These are phyloP conservation scores for Ia io DNA, from an alignment of 2,113 vertebrate species.

Conservation along the genomic window DNA sequence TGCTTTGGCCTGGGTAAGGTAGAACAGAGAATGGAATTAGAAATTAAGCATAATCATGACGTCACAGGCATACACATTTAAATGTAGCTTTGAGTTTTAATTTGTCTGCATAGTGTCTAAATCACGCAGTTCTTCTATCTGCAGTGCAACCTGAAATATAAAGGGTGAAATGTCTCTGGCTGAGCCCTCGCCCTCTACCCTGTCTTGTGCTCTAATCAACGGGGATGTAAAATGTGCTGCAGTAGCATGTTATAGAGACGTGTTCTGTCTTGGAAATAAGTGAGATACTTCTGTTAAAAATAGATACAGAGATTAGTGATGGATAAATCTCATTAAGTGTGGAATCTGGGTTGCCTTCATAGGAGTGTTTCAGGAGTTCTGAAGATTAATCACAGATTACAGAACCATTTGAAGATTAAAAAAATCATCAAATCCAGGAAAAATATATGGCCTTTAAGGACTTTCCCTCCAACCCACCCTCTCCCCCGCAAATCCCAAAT, in stretches of 20 bases:
- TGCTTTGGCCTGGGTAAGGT: neutral
- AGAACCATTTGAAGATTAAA: conserved; percentile 38
- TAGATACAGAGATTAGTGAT: conserved; percentile 54
- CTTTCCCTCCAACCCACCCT: neutral
- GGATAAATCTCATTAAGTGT: conserved; percentile 45
- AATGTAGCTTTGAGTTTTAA: neutral
- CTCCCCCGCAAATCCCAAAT: neutral
- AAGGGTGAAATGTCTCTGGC: neutral
- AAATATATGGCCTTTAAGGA: conserved; percentile 1
- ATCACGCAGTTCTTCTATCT: neutral
- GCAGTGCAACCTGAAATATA: neutral
- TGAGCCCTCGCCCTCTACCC: neutral
- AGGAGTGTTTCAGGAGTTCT: neutral
- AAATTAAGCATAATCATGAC: neutral
- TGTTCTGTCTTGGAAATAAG: conserved; percentile 56
- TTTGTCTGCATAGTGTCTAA: neutral
- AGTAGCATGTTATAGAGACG: neutral
- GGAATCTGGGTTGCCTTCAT: conserved; percentile 43
- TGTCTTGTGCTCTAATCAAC: neutral
- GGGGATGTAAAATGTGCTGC: conserved; percentile 7
- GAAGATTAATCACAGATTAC: conserved; percentile 41
- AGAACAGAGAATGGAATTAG: neutral
- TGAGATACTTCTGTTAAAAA: conserved; percentile 61
- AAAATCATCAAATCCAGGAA: neutral
- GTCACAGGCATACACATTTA: neutral